Base-by-base conservation (phyloP, 2,888 invertebrate species). In the Flexamia atlantica region DNA sequence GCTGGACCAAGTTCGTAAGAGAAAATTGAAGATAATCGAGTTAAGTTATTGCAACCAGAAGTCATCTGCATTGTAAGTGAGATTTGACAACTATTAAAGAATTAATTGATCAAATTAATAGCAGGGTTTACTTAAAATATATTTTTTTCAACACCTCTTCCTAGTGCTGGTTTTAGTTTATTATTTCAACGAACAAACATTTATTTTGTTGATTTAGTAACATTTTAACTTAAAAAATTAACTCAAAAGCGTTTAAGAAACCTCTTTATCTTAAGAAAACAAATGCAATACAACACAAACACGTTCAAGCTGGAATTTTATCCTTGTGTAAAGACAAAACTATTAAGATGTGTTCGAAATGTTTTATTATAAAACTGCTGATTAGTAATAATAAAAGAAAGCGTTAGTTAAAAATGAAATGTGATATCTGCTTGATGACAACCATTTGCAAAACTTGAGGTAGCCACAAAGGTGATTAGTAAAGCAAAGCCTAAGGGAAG, bases 221-320 rank as follows among this genome's bases (percentile, higher is more conserved):
- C 36, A 36, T 7, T 36, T 36, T 36, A 36, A 36, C 5, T 7
- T 9, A 9, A 36, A 9, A 36, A 36, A 7, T 36, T 7, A 36
- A 36, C 36, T 7, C 36, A 9, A 7, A 36, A 36, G n/a, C n/a
- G n/a, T n/a, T n/a, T n/a, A n/a, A n/a, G n/a, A 36, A 60, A 60
- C 28, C 9, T 28, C 23, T n/a, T 60, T 28, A 36, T 36, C 5
- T 36, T 9, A 36, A 9, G 4, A 60, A 60, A 60, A 68, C 68
- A 68, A 53, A 53, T 53, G 25, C 72, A 72, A 40, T 72, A 72
- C 72, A 72, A 72, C 72, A 72, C 72, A 72, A 72, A 72, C 72
- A 72, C 42, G n/a, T 72, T 64, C 28, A 64, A 64, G 64, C 64
- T 64, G 64, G 14, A 64, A 64, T 64, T 64, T 30, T 12, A 64